A percentile compares a stretch with the other conserved stretches of the same genome.
These are phyloP conservation scores for Leptopilina myrica DNA, from an alignment of 2,888 invertebrate species.

Conservation along the genomic window DNA sequence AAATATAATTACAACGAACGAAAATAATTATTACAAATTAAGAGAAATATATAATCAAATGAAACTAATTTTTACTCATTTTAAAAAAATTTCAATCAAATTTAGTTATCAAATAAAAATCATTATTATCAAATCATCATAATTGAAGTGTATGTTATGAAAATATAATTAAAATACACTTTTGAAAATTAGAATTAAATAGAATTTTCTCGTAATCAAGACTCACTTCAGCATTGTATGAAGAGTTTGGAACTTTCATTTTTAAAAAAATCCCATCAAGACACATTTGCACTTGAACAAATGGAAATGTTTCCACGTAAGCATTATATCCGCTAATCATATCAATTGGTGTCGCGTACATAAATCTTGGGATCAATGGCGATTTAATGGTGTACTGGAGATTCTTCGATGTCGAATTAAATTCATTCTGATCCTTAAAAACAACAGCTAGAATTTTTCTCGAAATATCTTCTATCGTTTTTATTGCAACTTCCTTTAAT, in stretches of 20 bases:
- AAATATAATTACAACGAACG: no score
- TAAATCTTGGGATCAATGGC: constrained; percentile 24
- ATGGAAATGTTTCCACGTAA: constrained; percentile 52
- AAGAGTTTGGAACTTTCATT: constrained; percentile 47
- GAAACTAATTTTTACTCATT: no score
- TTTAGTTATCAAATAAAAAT: no score
- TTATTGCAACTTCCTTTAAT: constrained; percentile 59
- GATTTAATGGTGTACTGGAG: constrained; percentile 68
- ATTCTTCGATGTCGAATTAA: constrained; percentile 55
- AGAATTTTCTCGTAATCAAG: background rate
- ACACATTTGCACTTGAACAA: constrained; percentile 69
- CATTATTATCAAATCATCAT: no score
- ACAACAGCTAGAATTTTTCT: constrained; percentile 63
- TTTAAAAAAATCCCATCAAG: constrained; percentile 66
- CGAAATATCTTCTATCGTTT: constrained; percentile 54
- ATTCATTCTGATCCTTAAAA: constrained; percentile 58
- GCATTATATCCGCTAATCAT: constrained; percentile 58
- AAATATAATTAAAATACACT: background rate
- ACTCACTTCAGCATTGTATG: constrained; percentile 41
- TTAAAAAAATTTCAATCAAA: no score
- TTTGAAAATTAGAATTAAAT: no score
- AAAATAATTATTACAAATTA: no score
- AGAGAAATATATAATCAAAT: no score
- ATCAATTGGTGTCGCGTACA: constrained; percentile 51
- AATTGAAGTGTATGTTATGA: background rate